These are phyloP conservation scores for Paraplagusia blochii DNA, from an alignment of 2,113 vertebrate species.

Conservation along the genomic window DNA sequence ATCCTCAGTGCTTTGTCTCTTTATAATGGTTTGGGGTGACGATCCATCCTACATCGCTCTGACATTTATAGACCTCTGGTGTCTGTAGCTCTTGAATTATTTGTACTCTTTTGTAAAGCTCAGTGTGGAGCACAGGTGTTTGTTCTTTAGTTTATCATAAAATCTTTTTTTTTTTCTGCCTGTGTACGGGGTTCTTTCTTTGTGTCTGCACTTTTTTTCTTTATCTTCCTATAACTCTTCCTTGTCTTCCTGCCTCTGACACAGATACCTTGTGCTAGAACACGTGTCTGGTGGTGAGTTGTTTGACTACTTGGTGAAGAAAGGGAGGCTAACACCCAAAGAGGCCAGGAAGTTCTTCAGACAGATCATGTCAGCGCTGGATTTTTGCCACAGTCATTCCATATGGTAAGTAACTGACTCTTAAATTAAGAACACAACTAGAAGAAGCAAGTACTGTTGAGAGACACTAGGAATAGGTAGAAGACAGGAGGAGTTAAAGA, in stretches of 20 bases:
- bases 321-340: conserved; percentile 96
- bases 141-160: background rate
- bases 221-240: background rate
- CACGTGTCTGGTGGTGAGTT: conserved; percentile 97
- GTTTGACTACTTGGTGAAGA: conserved; percentile 99
- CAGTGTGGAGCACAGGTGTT: background rate
- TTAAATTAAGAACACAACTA: background rate
- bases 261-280: conserved; percentile 97
- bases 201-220: background rate
- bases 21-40: conserved; percentile 11
- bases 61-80: conserved; percentile 11
- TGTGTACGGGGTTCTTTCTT: background rate
- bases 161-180: background rate
- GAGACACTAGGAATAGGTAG: too few relatives aligned
- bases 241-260: background rate
- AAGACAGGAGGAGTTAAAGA: too few relatives aligned
- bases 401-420: conserved; percentile 85
- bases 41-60: background rate
- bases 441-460: too few relatives aligned
- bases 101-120: background rate
- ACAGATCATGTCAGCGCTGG: conserved; percentile 98
- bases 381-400: conserved; percentile 99
- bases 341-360: conserved; percentile 98
- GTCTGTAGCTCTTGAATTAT: conserved; percentile 5
- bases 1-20: conserved; percentile 17